Base-by-base conservation (phyloP, 2,888 invertebrate genomes). In the Hydraecia micacea region DNA sequence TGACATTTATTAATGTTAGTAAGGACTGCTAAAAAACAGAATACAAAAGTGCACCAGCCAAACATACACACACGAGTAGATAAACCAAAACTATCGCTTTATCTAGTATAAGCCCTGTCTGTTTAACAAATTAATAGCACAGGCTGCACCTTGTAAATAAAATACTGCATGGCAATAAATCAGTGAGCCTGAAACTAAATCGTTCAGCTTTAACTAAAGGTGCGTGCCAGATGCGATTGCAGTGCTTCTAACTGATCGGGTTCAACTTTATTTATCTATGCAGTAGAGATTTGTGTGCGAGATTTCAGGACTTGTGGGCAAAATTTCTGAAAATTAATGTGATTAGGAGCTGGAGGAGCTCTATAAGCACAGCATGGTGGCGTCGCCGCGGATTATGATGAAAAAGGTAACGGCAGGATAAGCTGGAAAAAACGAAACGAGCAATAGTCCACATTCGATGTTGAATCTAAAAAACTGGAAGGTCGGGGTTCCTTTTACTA, bases 91-190 rank as follows among this genome's bases (percentile, higher is more conserved):
- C 55, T 58, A 39, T 75, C 32, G 39, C 55, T 65, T 4, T 58
- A n/a, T 9, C 32, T 32, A 58, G 32, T 13, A n/a, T 55, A 25
- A 36, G 36, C 4, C 28, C n/a, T 18, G 36, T 58, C 52, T 8
- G 15, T 46, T 46, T 36, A 75, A 66, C 76, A 82, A 75, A 82
- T 60, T 32, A 66, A 58, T 60, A 76, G 66, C 49, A 1, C 65
- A n/a, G 9, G 39, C 76, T 82, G 58, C 58, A 60, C 65, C 82
- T 52, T 79, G 79, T 82, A 52, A 52, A 79, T 66, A 82, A 52
- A 42, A n/a, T 36, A 60, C 76, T 32, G 18, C 49, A 60, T 18
- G 66, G 58, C 15, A 1, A 66, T 79, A 79, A 79, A 82, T 82
- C 76, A 1, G 75, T 42, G 58, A 66, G 49, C 66, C 42, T 42